Evolutionary conservation across 2,888 invertebrate genomes (phyloP), one percentile per base, ranked within the genome.

Genomic region (Thysanoteuthis rhombus): DNA sequence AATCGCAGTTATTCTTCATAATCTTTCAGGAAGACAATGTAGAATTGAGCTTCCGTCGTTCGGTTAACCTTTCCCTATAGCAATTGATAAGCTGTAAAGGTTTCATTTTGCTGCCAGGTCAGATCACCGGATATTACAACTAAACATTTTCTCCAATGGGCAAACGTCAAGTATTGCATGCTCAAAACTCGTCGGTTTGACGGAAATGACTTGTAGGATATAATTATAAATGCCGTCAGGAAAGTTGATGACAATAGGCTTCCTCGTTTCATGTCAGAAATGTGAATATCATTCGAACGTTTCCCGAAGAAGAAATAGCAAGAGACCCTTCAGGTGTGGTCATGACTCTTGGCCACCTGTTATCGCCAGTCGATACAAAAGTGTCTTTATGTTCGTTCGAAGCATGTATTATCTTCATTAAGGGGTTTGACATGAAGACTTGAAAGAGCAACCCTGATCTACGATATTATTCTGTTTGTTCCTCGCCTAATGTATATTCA

Each of bases 141-240:
- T n/a, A 75, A 75, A n/a, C 75, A 75, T 75, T 75, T 75, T 75
- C 75, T 75, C 75, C 75, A n/a, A 75, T 75, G 12, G 75, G n/a
- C 75, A 16, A n/a, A 12, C n/a, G 75, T 75, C 75, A 75, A 75
- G 36, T 75, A 36, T 75, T n/a, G n/a, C 36, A n/a, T 75, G 36
- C 16, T n/a, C 75, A 75, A n/a, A 75, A 36, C 16, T 75, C 75
- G 16, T n/a, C 19, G 1, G 75, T 75, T 75, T 19, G 10, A 16
- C 75, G 75, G 75, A 75, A 75, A 75, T 75, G 75, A 75, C 75
- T n/a, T n/a, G n/a, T 75, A 75, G n/a, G 75, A 75, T 75, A 75
- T 75, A 75, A 75, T 75, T 75, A 75, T 36, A 75, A 75, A 0
- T n/a, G 75, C 75, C 36, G n/a, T 75, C 36, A 36, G 75, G 75